phyloP scores from a whole-genome alignment of 2,797 vertebrate genomes.

The Pipistrellus pipistrellus region DNA sequence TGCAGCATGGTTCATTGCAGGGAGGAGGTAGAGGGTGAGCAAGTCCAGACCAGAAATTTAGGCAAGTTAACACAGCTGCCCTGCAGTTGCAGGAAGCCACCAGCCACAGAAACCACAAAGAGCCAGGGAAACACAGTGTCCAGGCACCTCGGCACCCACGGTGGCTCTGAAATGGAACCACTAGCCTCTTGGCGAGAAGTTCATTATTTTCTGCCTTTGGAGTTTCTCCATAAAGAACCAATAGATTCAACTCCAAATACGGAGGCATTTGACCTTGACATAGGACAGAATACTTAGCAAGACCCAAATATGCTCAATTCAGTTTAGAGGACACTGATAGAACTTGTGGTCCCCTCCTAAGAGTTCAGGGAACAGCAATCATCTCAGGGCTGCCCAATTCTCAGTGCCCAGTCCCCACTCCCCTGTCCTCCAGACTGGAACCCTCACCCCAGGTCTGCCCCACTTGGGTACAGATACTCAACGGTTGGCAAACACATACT shows the following conservation, averaged over 20 bases:
- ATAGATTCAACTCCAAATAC: neutral
- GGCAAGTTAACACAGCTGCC: neutral
- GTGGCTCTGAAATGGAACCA: neutral
- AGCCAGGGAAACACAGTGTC: neutral
- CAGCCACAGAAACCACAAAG: neutral
- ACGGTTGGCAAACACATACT: neutral
- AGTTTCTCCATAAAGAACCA: neutral
- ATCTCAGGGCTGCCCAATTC: neutral
- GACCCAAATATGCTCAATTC: neutral
- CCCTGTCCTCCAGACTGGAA: neutral
- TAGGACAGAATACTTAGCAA: neutral
- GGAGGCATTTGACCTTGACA: neutral
- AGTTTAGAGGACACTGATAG: neutral
- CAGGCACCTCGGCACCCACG: rapidly evolving
- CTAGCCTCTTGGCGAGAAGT: neutral
- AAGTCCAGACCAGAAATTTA: neutral
- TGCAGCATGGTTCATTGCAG: neutral
- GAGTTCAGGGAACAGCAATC: neutral
- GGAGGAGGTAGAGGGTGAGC: neutral
- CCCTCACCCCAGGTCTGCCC: neutral
- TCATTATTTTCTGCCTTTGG: neutral
- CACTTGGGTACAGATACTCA: neutral
- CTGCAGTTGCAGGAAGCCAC: neutral
- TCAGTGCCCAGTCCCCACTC: neutral
- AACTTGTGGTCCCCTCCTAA: neutral